Evolutionary conservation across 2,888 invertebrate genomes (phyloP), one percentile per base, ranked within the genome.

Genomic region (Himalopsyche kuldschensis): DNA sequence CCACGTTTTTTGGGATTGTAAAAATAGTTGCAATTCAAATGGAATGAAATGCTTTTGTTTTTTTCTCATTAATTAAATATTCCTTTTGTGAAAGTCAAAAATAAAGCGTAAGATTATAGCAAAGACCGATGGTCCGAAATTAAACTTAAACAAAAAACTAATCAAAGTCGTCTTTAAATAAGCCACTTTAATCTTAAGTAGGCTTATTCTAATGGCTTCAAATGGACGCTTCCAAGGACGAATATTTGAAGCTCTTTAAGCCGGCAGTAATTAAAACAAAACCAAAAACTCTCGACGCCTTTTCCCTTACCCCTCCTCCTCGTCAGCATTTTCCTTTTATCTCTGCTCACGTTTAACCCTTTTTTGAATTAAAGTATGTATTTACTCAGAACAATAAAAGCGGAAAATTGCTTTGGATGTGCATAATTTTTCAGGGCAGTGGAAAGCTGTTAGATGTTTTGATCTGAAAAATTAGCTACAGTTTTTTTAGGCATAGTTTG

Each of bases 151-250:
- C 84, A 84, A 78, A 85, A 41, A 85, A 85, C 84, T 82, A 85
- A 85, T 85, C 85, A 85, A 85, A 84, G 82, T 85, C 84, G 84
- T 84, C 85, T 75, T 82, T 78, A 82, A 82, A 84, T 85, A 85
- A 85, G 80, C 84, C 84, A 78, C 82, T 83, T 80, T 84, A 80
- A 85, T 85, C 84, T 85, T 83, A 83, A 85, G 78, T 63, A 78
- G 80, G 83, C 80, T 81, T 82, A 82, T 84, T 84, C 63, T 55
- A 80, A 82, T 80, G 84, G 84, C 82, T 82, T 78, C 78, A 75
- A 78, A 48, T 75, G 55, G 77, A 63, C 46, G 35, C 30, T 41
- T n/a, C 41, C 79, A 75, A 75, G 78, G 63, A 78, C 82, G 31
- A 31, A 69, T 20, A 30, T 80, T 47, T 47, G 55, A 55, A 55